phyloP scores from a whole-genome alignment of 2,113 vertebrate species.

The Rostratula benghalensis region DNA sequence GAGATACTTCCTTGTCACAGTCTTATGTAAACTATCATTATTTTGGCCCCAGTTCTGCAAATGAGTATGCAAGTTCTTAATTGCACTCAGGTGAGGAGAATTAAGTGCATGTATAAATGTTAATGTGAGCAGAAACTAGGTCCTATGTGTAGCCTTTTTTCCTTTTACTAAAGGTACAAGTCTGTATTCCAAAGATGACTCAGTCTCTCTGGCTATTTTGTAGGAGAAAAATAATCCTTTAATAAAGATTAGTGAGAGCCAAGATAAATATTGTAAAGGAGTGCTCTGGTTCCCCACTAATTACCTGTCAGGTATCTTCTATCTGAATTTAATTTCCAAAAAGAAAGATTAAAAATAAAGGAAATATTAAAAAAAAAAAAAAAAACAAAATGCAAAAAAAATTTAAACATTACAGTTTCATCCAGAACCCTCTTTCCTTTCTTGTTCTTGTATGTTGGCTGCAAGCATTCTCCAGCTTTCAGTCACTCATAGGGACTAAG shows the following conservation, averaged over 20 bases:
- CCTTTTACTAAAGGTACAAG: neutral
- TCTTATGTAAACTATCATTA: constrained; percentile 33
- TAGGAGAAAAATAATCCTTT: neutral
- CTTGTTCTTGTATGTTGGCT: neutral
- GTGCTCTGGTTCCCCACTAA: neutral
- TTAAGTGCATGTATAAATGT: neutral
- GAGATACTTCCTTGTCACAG: constrained; percentile 15
- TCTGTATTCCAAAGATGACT: neutral
- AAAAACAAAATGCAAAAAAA: too few relatives aligned
- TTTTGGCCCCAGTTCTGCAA: constrained; percentile 12
- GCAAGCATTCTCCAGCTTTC: neutral
- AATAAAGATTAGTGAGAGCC: neutral
- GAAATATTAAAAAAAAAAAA: neutral
- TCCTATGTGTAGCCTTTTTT: neutral
- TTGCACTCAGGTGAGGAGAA: constrained; percentile 22
- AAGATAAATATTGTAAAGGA: neutral
- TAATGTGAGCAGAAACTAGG: neutral
- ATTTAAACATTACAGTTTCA: neutral
- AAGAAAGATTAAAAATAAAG: neutral
- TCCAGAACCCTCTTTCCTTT: neutral
- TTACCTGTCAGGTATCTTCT: neutral
- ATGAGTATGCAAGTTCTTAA: neutral
- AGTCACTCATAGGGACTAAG: accelerated
- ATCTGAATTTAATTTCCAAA: neutral
- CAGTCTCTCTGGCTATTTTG: neutral